Conservation (phyloP, 2,113 vertebrate genomes). For the Sorex fumeus region DNA sequence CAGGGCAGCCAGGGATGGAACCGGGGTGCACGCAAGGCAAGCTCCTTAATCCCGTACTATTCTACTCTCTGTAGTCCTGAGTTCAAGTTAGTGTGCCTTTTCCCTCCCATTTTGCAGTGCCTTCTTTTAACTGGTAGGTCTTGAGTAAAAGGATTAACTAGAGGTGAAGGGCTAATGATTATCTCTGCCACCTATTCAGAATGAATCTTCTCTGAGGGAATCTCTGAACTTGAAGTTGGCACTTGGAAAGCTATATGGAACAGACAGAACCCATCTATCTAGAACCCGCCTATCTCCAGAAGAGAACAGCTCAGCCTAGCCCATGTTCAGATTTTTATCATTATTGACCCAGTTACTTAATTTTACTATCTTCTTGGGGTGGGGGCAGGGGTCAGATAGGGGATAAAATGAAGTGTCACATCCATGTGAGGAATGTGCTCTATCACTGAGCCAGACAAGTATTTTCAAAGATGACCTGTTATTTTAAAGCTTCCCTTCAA, state of each 20-base stretch:
- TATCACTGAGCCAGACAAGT: too few relatives aligned
- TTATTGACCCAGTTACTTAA: neutral
- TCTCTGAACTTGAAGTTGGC: neutral
- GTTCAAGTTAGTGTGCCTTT: neutral
- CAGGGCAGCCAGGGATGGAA: too few relatives aligned
- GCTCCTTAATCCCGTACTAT: too few relatives aligned
- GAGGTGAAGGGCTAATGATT: neutral
- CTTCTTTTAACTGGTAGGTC: slow-evolving; percentile 30
- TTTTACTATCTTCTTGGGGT: too few relatives aligned
- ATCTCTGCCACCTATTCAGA: neutral
- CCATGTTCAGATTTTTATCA: slow-evolving; percentile 22
- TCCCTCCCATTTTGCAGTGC: neutral
- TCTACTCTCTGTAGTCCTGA: too few relatives aligned
- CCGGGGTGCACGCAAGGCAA: too few relatives aligned
- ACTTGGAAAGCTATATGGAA: too few relatives aligned
- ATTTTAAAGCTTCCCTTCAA: slow-evolving; percentile 48
- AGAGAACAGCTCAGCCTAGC: neutral
- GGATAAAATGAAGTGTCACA: too few relatives aligned
- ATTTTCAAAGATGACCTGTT: neutral
- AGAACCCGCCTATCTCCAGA: neutral
- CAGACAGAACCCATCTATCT: too few relatives aligned
- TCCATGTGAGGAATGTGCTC: too few relatives aligned
- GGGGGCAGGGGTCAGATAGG: too few relatives aligned
- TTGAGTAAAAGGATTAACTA: neutral
- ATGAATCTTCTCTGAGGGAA: neutral